Conservation (phyloP, 2,888 invertebrate genomes). For the Catonia carolina region DNA sequence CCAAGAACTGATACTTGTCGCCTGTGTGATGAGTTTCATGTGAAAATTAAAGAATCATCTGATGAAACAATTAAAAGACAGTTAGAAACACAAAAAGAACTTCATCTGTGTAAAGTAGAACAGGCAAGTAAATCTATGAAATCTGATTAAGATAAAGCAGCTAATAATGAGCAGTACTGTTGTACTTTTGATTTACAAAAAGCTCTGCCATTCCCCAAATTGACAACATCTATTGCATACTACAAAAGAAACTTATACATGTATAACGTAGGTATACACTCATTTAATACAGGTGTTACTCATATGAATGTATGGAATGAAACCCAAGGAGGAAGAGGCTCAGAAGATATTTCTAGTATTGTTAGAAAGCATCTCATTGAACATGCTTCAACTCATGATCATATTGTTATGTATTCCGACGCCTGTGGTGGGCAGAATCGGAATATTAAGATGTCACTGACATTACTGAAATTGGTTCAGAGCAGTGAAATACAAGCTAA, state of each 20-base stretch:
- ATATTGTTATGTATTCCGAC: constrained; percentile 2
- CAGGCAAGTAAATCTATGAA: background rate
- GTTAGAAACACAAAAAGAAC: background rate
- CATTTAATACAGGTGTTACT: background rate
- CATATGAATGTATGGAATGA: background rate
- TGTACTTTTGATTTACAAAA: constrained; percentile 10
- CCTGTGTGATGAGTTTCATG: constrained; percentile 1
- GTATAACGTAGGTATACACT: background rate
- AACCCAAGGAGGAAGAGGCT: background rate
- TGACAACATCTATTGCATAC: constrained; percentile 5
- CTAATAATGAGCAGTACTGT: background rate
- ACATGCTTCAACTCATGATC: background rate
- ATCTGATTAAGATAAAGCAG: background rate
- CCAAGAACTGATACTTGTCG: constrained; percentile 6
- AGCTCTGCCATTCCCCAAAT: constrained; percentile 5
- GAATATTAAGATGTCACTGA: constrained; percentile 2
- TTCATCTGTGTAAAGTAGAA: constrained; percentile 4
- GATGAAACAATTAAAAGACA: too few relatives aligned
- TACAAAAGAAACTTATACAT: constrained; percentile 5
- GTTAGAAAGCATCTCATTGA: background rate
- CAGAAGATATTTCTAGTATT: constrained; percentile 1
- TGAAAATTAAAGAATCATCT: too few relatives aligned
- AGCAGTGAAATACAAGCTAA: constrained; percentile 7
- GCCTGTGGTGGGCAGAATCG: background rate
- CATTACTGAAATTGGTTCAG: constrained; percentile 10